Conservation (phyloP, 2,888 invertebrate species). For the Deilephila porcellus region DNA sequence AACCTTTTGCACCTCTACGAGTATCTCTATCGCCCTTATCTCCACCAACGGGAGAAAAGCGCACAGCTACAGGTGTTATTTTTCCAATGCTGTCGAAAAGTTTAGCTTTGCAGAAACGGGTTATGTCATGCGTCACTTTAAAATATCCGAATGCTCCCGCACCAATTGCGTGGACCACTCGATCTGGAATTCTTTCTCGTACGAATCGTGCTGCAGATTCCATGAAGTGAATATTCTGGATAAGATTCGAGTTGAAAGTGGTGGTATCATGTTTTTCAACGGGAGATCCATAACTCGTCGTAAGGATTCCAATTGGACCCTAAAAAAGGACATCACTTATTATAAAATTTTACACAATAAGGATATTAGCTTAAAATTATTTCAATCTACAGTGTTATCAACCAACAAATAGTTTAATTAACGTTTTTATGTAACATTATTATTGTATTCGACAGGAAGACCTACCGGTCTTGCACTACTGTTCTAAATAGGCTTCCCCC, state of each 20-base stretch:
- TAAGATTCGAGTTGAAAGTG: slow-evolving; percentile 88
- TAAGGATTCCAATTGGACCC: slow-evolving; percentile 83
- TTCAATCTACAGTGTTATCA: too few relatives aligned
- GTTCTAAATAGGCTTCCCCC: too few relatives aligned
- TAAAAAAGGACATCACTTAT: slow-evolving; percentile 52
- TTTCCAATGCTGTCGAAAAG: slow-evolving; percentile 90
- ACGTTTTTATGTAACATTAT: too few relatives aligned
- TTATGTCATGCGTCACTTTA: slow-evolving; percentile 92
- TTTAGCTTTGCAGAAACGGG: slow-evolving; percentile 89
- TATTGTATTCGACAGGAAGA: too few relatives aligned
- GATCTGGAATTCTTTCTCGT: slow-evolving; percentile 95
- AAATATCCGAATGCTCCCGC: slow-evolving; percentile 93
- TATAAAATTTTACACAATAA: not conserved
- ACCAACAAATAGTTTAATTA: too few relatives aligned
- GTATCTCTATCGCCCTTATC: slow-evolving; percentile 94
- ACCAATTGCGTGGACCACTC: slow-evolving; percentile 96
- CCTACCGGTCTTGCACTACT: too few relatives aligned
- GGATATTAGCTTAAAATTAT: too few relatives aligned
- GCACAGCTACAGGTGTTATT: slow-evolving; percentile 88
- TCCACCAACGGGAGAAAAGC: slow-evolving; percentile 91
- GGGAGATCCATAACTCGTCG: slow-evolving; percentile 91
- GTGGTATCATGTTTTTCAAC: slow-evolving; percentile 88
- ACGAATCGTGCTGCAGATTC: slow-evolving; percentile 80
- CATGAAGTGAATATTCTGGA: slow-evolving; percentile 2
- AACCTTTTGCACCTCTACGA: slow-evolving; percentile 92